Base-by-base conservation (phyloP, 2,797 vertebrate species). In the Syndactyla subalaris region DNA sequence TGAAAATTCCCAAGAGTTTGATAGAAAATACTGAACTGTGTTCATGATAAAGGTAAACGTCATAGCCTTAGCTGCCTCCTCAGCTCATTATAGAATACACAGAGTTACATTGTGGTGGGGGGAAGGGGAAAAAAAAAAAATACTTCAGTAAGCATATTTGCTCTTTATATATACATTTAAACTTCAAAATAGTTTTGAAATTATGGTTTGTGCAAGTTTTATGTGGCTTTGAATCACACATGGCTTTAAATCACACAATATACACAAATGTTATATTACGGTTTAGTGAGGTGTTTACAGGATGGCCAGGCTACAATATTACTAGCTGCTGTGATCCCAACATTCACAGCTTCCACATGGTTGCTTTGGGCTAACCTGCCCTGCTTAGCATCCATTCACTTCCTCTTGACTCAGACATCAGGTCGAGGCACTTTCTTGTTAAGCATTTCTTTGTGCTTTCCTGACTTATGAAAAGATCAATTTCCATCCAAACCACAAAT, bases 71-170 rank as follows among this genome's bases (percentile, higher is more conserved):
- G 16, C 18, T 72, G 8, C 8, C 24, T 76, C 16, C 5, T 72
- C 8, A 72, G 7, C 1, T 75, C 55, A 29, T 13, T 75, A 10
- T 2, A 61, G 26, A 76, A 32, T 1, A 26, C 17, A 73, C 2
- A 57, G 26, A 70, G 2, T 45, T 66, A 36, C 3, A 15, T 1
- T 74, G 10, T 4, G 2, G 4, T 7, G 14, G 3, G 1, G 2
- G 1, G 4, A 4, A 10, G 9, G 8, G 11, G 32, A n/a, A n/a
- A n/a, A n/a, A 66, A 29, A 1, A 26, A 20, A 8, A 24, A 55
- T 73, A 29, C 19, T 77, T 80, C n/a, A 73, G 14, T 48, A 48
- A 52, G 6, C 9, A 6, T 29, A 74, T 78, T 78, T 79, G 8
- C 16, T 52, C 19, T 61, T 78, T 38, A 5, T 1, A 19, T 38